phyloP scores from a whole-genome alignment of 1,140 invertebrate genomes.

The Scaptomyza graminum region DNA sequence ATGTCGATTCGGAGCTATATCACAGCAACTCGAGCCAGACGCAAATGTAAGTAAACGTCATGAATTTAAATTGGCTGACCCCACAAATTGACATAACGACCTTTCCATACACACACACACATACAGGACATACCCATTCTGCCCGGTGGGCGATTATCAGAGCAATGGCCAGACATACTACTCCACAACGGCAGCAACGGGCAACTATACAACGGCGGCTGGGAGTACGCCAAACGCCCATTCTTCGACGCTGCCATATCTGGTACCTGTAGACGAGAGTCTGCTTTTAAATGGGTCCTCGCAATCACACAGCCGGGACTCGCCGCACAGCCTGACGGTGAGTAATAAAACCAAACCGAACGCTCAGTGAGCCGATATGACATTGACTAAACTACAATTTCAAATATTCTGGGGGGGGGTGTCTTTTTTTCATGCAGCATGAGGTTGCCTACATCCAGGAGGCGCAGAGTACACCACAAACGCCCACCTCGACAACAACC shows the following conservation, averaged over 20 bases:
- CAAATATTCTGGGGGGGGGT: constrained; percentile 1
- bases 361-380: constrained; percentile 42
- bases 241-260: constrained; percentile 88
- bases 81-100: constrained; percentile 19
- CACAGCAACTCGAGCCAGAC: constrained; percentile 85
- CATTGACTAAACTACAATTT: constrained; percentile 49
- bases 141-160: constrained; percentile 90
- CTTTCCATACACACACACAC: constrained; percentile 35
- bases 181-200: constrained; percentile 84
- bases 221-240: constrained; percentile 84
- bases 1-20: constrained; percentile 88
- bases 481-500: constrained; percentile 86
- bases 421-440: constrained; percentile 63
- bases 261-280: constrained; percentile 85
- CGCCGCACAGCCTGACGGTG: constrained; percentile 88
- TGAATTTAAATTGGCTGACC: neutral
- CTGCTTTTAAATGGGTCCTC: constrained; percentile 86
- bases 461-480: constrained; percentile 87
- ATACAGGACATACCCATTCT: constrained; percentile 91
- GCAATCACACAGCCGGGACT: constrained; percentile 87
- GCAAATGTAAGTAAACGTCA: constrained; percentile 87
- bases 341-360: constrained; percentile 53
- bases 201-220: constrained; percentile 85
- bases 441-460: constrained; percentile 84
- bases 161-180: constrained; percentile 84